Conservation (phyloP, 2,888 invertebrate species). For the Meghimatium bilineatum region DNA sequence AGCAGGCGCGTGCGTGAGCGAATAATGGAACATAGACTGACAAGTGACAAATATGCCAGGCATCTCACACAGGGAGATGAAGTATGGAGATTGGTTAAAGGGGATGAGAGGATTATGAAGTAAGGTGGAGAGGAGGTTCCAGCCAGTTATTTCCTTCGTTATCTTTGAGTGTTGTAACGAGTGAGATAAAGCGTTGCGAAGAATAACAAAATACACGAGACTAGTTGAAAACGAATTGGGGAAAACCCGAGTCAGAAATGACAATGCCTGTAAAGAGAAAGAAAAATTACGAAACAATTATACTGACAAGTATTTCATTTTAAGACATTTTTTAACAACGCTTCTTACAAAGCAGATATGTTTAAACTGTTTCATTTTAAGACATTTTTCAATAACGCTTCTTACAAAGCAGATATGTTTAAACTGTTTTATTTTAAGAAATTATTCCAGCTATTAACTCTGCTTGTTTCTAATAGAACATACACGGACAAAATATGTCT, state of each 20-base stretch:
- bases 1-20: neutral
- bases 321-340: neutral
- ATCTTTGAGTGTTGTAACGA: neutral
- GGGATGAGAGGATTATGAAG: neutral
- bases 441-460: too few relatives aligned
- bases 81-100: neutral
- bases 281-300: neutral
- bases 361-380: neutral
- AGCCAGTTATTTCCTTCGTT: neutral
- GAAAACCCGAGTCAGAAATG: conserved; percentile 2
- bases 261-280: neutral
- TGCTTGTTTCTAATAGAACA: too few relatives aligned
- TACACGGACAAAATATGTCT: too few relatives aligned
- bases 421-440: neutral
- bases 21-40: neutral
- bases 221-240: neutral
- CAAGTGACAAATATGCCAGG: conserved; percentile 17
- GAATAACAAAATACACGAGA: neutral
- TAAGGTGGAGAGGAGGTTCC: neutral
- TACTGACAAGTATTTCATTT: neutral
- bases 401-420: neutral
- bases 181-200: conserved; percentile 6
- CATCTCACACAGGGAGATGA: neutral
- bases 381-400: neutral
- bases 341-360: neutral